Percentiles rank a stretch among this genome's conserved stretches.
Conservation (phyloP, 2,113 vertebrate genomes). For the Ictidomys tridecemlineatus region DNA sequence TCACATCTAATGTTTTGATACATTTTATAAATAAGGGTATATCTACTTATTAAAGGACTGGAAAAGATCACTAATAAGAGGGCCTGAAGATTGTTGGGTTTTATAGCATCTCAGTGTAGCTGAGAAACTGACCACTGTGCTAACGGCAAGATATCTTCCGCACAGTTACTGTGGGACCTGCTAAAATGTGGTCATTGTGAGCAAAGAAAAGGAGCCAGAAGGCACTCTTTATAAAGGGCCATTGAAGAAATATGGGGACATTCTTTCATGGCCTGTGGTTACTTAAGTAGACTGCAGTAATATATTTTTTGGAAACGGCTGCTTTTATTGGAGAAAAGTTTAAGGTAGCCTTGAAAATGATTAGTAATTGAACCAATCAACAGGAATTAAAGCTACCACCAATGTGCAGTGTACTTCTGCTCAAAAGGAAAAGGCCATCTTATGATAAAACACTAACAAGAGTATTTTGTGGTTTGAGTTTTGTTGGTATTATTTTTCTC, state of each 20-base stretch:
- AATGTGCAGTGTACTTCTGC: not conserved
- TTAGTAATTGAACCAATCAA: conserved; percentile 8
- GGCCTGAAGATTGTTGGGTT: not conserved
- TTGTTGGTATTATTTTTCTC: conserved; percentile 48
- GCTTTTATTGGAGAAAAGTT: conserved; percentile 16
- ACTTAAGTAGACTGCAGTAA: not conserved
- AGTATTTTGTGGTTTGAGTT: not conserved
- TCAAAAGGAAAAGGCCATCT: not conserved
- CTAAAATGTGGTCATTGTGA: not conserved
- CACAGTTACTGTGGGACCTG: not conserved
- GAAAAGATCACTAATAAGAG: not conserved
- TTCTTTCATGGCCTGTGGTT: not conserved
- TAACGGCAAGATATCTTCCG: not conserved
- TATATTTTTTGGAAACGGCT: conserved; percentile 15
- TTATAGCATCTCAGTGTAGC: not conserved
- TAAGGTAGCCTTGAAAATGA: conserved; percentile 25
- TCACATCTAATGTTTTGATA: conserved; percentile 34
- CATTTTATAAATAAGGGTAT: conserved; percentile 23
- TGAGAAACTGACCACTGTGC: not conserved
- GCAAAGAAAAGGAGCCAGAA: not conserved
- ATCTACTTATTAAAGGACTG: not conserved
- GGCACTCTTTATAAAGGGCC: conserved; percentile 27
- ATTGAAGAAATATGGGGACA: not conserved
- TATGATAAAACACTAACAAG: not conserved
- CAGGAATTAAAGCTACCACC: not conserved